Conservation (phyloP, 2,797 vertebrate species). For the Chloroceryle amazona region DNA sequence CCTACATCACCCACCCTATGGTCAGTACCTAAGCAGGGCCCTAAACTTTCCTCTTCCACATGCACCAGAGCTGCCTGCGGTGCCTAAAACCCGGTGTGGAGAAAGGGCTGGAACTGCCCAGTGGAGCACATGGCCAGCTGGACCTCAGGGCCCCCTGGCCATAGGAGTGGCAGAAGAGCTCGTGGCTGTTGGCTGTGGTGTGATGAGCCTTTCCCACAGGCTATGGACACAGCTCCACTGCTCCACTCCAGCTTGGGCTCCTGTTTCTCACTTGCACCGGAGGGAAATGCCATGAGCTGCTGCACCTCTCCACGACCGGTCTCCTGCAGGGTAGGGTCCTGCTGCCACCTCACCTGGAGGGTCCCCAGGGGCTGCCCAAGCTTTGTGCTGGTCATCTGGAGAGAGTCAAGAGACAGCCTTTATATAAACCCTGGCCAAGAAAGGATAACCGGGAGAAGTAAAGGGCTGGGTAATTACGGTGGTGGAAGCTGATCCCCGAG, state of each 20-base stretch:
- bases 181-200: rapidly evolving
- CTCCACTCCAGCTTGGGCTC: background rate
- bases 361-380: background rate
- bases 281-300: background rate
- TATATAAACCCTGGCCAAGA: constrained; percentile 35
- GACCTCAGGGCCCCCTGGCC: background rate
- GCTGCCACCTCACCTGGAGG: background rate
- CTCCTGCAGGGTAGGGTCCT: background rate
- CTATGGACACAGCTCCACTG: rapidly evolving
- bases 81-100: rapidly evolving
- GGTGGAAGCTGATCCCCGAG: background rate
- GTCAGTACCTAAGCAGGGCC: rapidly evolving
- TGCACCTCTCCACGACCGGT: background rate
- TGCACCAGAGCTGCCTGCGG: background rate
- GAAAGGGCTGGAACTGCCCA: background rate
- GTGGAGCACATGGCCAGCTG: rapidly evolving
- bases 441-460: constrained; percentile 14
- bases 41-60: background rate
- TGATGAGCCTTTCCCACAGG: background rate
- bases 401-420: background rate
- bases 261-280: rapidly evolving
- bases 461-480: constrained; percentile 26
- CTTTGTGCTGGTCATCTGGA: background rate
- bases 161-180: background rate
- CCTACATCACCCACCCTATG: too few species aligned